Percentiles rank a stretch among this genome's conserved stretches.
These are phyloP conservation scores for Anthopleura xanthogrammica DNA, from an alignment of 92 coral and sea anemone species.

Conservation along the genomic window DNA sequence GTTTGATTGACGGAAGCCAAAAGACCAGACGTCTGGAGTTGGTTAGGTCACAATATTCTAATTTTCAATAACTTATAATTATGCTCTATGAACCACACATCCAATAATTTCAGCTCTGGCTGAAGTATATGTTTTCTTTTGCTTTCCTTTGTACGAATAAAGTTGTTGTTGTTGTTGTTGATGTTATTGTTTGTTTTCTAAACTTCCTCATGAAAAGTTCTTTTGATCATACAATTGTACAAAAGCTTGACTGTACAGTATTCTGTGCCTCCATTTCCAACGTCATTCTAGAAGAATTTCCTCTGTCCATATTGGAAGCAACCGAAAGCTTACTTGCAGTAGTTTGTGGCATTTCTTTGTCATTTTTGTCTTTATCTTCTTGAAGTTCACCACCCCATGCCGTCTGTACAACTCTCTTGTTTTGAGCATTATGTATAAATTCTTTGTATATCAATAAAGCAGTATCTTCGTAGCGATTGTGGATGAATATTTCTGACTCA, in stretches of 20 bases:
- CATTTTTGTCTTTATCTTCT: neutral
- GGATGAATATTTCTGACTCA: conserved; percentile 20
- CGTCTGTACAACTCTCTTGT: neutral
- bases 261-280: neutral
- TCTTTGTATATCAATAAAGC: conserved; percentile 29
- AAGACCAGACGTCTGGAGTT: too few species aligned
- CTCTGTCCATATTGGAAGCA: neutral
- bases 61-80: too few species aligned
- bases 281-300: neutral
- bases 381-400: conserved; percentile 10
- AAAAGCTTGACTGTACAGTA: neutral
- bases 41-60: too few species aligned
- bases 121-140: neutral
- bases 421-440: neutral
- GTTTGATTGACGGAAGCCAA: too few species aligned
- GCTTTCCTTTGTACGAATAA: neutral
- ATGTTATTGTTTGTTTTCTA: too few species aligned
- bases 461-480: conserved; percentile 42
- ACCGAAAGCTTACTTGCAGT: neutral
- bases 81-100: too few species aligned
- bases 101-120: too few species aligned
- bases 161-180: too few species aligned
- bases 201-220: neutral
- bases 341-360: neutral
- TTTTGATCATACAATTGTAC: neutral